phyloP scores from a whole-genome alignment of 2,113 vertebrate genomes.

The Bambusicola thoracicus region DNA sequence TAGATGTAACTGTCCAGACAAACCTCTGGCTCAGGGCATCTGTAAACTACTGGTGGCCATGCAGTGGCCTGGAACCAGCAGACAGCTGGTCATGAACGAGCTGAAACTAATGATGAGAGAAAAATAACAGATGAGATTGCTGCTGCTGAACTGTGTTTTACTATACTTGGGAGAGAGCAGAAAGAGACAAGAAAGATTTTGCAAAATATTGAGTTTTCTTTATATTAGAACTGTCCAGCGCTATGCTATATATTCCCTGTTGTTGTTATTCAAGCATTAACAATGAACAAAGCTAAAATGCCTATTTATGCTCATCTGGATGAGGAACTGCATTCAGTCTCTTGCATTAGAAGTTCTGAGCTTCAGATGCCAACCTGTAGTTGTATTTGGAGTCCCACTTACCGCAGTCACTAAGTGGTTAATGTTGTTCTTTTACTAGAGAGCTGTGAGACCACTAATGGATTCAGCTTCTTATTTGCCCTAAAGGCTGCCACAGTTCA shows the following conservation, averaged over 20 bases:
- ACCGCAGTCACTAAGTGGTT: neutral
- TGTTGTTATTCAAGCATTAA: neutral
- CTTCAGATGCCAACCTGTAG: neutral
- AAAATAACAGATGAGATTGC: neutral
- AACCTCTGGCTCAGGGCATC: conserved; percentile 6
- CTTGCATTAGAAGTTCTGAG: neutral
- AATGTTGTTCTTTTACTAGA: neutral
- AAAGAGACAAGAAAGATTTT: neutral
- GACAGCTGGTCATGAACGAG: neutral
- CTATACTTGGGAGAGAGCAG: neutral
- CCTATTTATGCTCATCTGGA: neutral
- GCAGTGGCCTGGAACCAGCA: conserved; percentile 7
- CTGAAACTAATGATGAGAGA: neutral
- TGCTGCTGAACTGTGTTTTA: neutral
- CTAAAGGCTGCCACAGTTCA: conserved; percentile 37
- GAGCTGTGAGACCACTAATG: neutral
- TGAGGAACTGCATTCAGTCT: neutral
- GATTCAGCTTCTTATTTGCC: neutral
- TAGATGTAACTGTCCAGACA: neutral
- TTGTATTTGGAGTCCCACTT: neutral
- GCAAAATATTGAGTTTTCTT: neutral
- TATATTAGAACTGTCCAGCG: neutral
- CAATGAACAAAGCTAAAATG: neutral
- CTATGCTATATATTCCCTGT: rapidly evolving
- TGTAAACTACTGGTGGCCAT: neutral